These are phyloP conservation scores for Anolis sagrei DNA, from an alignment of 2,113 vertebrate genomes.

Conservation along the genomic window DNA sequence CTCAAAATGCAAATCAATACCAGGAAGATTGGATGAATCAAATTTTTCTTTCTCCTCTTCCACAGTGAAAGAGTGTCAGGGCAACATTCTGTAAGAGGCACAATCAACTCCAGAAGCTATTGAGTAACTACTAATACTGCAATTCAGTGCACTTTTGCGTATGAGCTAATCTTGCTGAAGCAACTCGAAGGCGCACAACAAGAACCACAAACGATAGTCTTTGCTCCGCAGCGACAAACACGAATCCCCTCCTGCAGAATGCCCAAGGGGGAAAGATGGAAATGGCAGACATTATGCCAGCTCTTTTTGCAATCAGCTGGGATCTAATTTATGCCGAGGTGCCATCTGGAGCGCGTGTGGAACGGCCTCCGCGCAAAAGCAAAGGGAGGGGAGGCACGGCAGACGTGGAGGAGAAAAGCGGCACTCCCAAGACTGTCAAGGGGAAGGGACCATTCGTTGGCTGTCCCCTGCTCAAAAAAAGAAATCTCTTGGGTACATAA, in stretches of 20 bases:
- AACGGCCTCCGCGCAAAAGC: conserved; percentile 6
- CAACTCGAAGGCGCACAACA: no score
- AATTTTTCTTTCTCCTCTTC: no score
- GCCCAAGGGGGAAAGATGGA: background rate
- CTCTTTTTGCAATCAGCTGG: conserved; percentile 19
- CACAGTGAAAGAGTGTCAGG: no score
- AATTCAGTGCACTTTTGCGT: no score
- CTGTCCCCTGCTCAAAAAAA: background rate
- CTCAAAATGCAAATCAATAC: no score
- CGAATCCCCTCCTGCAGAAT: background rate
- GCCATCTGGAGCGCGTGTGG: conserved; percentile 21
- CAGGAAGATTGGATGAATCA: no score
- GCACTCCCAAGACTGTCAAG: background rate
- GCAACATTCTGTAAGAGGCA: no score
- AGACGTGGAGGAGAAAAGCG: background rate
- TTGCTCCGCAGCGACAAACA: background rate
- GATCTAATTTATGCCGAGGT: conserved; percentile 25
- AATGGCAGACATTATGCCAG: background rate
- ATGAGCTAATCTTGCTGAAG: no score
- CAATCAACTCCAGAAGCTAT: no score
- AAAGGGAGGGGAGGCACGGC: background rate
- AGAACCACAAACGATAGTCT: no score
- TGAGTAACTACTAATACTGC: no score
- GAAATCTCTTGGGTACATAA: background rate
- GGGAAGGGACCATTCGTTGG: background rate